Evolutionary conservation across 2,113 vertebrate genomes (phyloP).

Genomic region (Sinosuthora webbiana): DNA sequence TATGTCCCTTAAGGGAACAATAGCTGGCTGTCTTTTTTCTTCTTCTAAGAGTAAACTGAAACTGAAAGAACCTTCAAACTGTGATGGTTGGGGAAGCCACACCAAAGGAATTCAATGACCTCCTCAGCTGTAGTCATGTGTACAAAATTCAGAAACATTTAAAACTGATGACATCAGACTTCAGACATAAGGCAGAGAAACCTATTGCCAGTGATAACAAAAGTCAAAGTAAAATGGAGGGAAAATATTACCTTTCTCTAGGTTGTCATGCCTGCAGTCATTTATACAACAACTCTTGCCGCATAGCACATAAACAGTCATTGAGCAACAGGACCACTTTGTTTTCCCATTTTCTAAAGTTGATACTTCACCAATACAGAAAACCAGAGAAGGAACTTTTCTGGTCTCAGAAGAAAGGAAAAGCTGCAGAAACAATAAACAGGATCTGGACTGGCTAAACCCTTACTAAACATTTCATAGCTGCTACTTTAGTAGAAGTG

Average conservation of each 20-base stretch:
- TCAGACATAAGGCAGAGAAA: background rate
- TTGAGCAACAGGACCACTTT: background rate
- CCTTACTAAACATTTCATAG: background rate
- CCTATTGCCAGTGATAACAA: background rate
- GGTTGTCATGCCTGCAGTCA: background rate
- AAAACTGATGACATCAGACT: background rate
- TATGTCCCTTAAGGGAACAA: background rate
- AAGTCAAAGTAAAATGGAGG: background rate
- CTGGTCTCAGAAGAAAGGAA: background rate
- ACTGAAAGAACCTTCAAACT: background rate
- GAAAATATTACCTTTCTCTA: background rate
- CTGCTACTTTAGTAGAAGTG: background rate
- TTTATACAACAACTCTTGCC: background rate
- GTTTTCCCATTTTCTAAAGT: background rate
- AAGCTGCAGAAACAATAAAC: background rate
- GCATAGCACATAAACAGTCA: background rate
- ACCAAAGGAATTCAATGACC: background rate
- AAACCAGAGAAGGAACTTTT: background rate
- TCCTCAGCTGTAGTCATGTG: background rate
- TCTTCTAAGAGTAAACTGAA: background rate
- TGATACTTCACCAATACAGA: background rate
- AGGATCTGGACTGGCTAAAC: background rate
- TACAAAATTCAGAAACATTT: background rate
- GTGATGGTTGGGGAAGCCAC: background rate
- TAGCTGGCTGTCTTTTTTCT: background rate